Percentiles rank a stretch among this genome's conserved stretches.
Evolutionary conservation across 2,113 vertebrate species (phyloP).

Genomic region (Thymallus thymallus): DNA sequence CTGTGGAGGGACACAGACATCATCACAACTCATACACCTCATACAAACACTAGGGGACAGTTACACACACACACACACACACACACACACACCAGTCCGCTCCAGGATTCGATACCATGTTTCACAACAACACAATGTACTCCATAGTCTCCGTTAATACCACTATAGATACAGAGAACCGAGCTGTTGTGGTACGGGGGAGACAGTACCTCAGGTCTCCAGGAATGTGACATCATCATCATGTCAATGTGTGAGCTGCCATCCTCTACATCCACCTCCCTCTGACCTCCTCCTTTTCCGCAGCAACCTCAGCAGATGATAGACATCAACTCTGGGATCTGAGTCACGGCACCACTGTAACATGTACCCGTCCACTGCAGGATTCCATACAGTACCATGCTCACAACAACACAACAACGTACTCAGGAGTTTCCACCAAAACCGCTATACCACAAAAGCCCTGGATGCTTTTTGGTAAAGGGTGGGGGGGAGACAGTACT

Average conservation of each 20-base stretch:
- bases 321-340: not conserved
- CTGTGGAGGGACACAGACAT: slow-evolving; percentile 52
- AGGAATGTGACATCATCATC: slow-evolving; percentile 22
- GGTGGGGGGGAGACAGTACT: too few relatives aligned
- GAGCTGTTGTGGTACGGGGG: slow-evolving; percentile 19
- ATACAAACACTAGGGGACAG: not conserved
- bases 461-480: too few relatives aligned
- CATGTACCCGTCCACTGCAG: not conserved
- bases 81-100: not conserved
- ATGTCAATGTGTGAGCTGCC: slow-evolving; percentile 50
- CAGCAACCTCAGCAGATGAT: not conserved
- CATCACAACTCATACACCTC: not conserved
- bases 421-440: too few relatives aligned
- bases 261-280: slow-evolving; percentile 1
- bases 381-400: not conserved
- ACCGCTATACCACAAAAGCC: too few relatives aligned
- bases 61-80: not conserved
- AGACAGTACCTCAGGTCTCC: slow-evolving; percentile 21
- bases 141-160: slow-evolving; percentile 9
- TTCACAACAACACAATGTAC: slow-evolving; percentile 4
- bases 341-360: not conserved
- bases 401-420: not conserved
- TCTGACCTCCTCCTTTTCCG: not conserved
- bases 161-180: slow-evolving; percentile 10
- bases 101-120: slow-evolving; percentile 6